Base-by-base conservation (phyloP, 1,140 invertebrate genomes). In the Nylanderia fulva region DNA sequence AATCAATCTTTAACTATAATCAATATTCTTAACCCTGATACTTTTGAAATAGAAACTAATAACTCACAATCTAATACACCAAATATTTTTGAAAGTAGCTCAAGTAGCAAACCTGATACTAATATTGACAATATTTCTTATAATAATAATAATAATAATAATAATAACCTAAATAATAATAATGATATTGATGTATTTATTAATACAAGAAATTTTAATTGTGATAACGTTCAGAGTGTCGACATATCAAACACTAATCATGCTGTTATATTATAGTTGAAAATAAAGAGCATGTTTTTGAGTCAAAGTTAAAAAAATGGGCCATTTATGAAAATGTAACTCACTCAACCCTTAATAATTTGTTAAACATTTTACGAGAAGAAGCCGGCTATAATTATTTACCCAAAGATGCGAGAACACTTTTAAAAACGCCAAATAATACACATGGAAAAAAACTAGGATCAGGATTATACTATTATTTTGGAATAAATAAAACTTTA, bases 401-500 rank as follows among this genome's bases (percentile, higher is more conserved):
- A 15, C 58, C 27, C 58, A 61, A 58, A 58, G 56, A 61, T 61
- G 58, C 58, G 27, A 61, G 58, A 61, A 33, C 58, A 61, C 58
- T 61, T 63, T 36, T 63, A n/a, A 33, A 36, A 63, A 63, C 60
- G 7, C 60, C 29, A 63, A 33, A n/a, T 33, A 33, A n/a, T 63
- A 63, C 60, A n/a, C 7, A 63, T 63, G 29, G 13, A 33, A 63
- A 63, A n/a, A 63, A 63, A 63, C 29, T 63, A 2, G 60, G 60
- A 63, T 63, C 29, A 33, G 29, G 60, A 8, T 63, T 63, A 63
- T 63, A 63, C 18, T 63, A 63, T 63, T 63, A 63, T 63, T 63
- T 63, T 63, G 60, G 60, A 63, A 63, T 63, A 63, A 63, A 33
- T 63, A 18, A 63, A 63, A 63, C 60, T 7, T 63, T 63, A 63